Evolutionary conservation across 1,140 invertebrate species (phyloP), one percentile per base, ranked within the genome.

Genomic region (Danaus plexippus): DNA sequence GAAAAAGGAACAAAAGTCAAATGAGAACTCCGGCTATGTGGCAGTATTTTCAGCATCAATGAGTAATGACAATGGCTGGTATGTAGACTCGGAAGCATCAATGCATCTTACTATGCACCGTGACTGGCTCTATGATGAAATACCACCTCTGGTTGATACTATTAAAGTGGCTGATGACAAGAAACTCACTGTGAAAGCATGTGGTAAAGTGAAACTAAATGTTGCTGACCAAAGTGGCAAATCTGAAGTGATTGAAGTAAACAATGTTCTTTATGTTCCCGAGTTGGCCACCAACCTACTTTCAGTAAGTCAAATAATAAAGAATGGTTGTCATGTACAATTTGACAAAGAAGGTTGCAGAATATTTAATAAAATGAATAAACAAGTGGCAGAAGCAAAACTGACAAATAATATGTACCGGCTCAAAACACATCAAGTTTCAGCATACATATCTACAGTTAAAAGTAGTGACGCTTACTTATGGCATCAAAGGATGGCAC

Each of bases 241-340:
- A 32, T 15, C 11, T 9, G 10, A 59, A 2, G 44, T 4, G 10
- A 67, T 73, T n/a, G 9, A 51, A 44, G 49, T 73, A 22, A 9
- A 66, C 15, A 62, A 79, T 62, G 71, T 75, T 46, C 54, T 73
- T 1, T 73, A 61, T 68, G 63, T 77, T 12, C 67, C 72, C 9
- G 62, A 62, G 1, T 43, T 77, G 8, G 54, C 61, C 10, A 66
- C 67, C 3, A 78, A 76, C 52, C 56, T 8, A 32, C 42, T 80
- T 1, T 77, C 75, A 1, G 65, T 76, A 0, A 76, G 67, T 18
- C 58, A 75, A 64, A 64, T 81, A 2, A 60, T 62, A 9, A 72
- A 78, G n/a, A 68, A 67, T 42, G 70, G 69, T 0, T 70, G 66
- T 61, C 48, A 61, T 52, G 61, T 80, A n/a, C 48, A 68, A 52